Evolutionary conservation across 1,140 invertebrate genomes (phyloP).

Genomic region (Drosophila guanche): DNA sequence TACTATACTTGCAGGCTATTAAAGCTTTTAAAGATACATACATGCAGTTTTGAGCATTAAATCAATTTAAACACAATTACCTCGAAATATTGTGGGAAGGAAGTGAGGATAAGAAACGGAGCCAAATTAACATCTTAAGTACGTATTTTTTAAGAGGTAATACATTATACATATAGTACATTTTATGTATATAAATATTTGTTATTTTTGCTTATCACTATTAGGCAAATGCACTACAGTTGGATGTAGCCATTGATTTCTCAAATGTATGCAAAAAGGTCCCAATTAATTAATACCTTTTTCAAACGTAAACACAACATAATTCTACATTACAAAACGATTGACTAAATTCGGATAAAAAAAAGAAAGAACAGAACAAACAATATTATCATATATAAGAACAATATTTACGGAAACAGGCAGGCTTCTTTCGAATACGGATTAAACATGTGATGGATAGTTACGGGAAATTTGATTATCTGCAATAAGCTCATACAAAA

Average conservation of each 20-base stretch:
- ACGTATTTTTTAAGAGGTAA: slow-evolving; percentile 62
- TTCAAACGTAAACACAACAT: slow-evolving; percentile 3
- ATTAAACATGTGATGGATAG: slow-evolving; percentile 24
- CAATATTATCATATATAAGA: slow-evolving; percentile 19
- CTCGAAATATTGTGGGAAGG: slow-evolving; percentile 10
- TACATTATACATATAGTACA: slow-evolving; percentile 29
- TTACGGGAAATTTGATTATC: slow-evolving; percentile 19
- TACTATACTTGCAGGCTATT: too few species aligned
- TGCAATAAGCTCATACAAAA: slow-evolving; percentile 22
- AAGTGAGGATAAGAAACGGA: slow-evolving; percentile 14
- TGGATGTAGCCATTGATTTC: background rate
- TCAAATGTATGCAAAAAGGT: slow-evolving; percentile 1
- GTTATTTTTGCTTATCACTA: background rate
- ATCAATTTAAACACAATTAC: background rate
- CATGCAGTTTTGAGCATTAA: slow-evolving; percentile 10
- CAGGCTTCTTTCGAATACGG: slow-evolving; percentile 9
- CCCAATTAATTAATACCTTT: background rate
- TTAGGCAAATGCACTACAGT: slow-evolving; percentile 15
- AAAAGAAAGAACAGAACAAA: slow-evolving; percentile 26
- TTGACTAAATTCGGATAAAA: slow-evolving; percentile 11
- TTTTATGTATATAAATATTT: slow-evolving; percentile 27
- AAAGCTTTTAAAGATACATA: slow-evolving; percentile 18
- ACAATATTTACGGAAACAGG: slow-evolving; percentile 26
- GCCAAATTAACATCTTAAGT: slow-evolving; percentile 59
- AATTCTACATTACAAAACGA: slow-evolving; percentile 8